Evolutionary conservation across 2,113 vertebrate species (phyloP), one percentile per base, ranked within the genome.

Genomic region (Chionis minor): DNA sequence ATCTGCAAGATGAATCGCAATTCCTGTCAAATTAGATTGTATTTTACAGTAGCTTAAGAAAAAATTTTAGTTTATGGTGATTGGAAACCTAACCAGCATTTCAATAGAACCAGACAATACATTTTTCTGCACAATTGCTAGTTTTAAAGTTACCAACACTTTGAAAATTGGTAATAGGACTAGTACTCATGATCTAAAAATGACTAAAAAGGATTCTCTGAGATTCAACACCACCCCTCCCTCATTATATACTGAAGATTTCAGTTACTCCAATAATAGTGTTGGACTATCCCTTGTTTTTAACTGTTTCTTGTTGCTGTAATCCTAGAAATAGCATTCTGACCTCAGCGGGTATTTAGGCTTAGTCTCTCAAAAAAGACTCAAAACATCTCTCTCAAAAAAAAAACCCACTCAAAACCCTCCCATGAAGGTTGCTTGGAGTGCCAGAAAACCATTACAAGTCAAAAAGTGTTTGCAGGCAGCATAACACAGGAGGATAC

Each of bases 141-240:
- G 8, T 3, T 66, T 89, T 90, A 81, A 73, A 63, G 40, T n/a
- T 74, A 42, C 7, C 45, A 33, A 33, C n/a, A 55, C 9, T 40
- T 65, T 26, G 51, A 65, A 59, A 69, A 55, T 40, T 8, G 54
- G 2, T 78, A 24, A 51, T 33, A 69, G 9, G 16, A 28, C 22
- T 59, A 54, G 16, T 49, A 27, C 5, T 80, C 5, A 10, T 42
- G 17, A 47, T 72, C 20, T 40, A 49, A 73, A 81, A 72, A 47
- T 24, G 40, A 32, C 13, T 55, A 40, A 14, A 35, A 81, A 79
- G 10, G 5, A 7, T 54, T 65, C 6, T 6, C 7, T 32, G 52
- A 47, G 30, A 40, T 71, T n/a, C 32, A 75, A 0, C 10, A 40
- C 12, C 1, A 4, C 12, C 9, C 2, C 32, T 1, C 5, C 21